phyloP scores from a whole-genome alignment of 2,113 vertebrate species.

The Dissostichus mawsoni region DNA sequence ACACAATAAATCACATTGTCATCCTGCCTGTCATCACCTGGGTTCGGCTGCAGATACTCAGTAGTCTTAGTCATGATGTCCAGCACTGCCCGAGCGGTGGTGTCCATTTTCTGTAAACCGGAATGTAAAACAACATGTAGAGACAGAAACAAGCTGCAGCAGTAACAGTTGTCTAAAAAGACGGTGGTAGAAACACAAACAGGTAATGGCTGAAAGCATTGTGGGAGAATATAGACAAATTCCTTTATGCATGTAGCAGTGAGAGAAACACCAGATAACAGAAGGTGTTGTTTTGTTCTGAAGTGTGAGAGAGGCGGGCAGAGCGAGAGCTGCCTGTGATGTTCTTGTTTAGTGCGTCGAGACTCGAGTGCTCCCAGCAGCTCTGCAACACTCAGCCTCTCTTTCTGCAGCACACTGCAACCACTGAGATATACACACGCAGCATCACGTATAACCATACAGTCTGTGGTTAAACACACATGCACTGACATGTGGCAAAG shows the following conservation, averaged over 20 bases:
- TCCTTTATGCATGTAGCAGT: background rate
- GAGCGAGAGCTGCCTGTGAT: conserved; percentile 4
- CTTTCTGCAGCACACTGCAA: background rate
- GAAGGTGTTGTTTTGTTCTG: conserved; percentile 34
- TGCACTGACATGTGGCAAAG: background rate
- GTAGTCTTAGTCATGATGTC: conserved; percentile 98
- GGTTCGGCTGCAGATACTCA: conserved; percentile 98
- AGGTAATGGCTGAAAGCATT: background rate
- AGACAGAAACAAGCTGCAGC: background rate
- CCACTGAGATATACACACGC: background rate
- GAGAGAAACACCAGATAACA: conserved; percentile 4
- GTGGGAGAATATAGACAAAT: background rate
- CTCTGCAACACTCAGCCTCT: background rate
- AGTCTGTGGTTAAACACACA: background rate
- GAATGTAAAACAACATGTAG: conserved; percentile 23
- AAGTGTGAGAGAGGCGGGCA: background rate
- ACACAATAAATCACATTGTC: background rate
- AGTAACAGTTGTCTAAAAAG: background rate
- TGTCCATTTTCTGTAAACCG: conserved; percentile 90
- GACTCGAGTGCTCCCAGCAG: background rate
- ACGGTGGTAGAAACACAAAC: background rate
- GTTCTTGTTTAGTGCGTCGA: conserved; percentile 6
- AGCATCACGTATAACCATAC: background rate
- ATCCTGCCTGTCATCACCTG: conserved; percentile 83
- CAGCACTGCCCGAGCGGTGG: conserved; percentile 93